phyloP scores from a whole-genome alignment of 2,797 vertebrate genomes.

The Pseudocheirus occidentalis region DNA sequence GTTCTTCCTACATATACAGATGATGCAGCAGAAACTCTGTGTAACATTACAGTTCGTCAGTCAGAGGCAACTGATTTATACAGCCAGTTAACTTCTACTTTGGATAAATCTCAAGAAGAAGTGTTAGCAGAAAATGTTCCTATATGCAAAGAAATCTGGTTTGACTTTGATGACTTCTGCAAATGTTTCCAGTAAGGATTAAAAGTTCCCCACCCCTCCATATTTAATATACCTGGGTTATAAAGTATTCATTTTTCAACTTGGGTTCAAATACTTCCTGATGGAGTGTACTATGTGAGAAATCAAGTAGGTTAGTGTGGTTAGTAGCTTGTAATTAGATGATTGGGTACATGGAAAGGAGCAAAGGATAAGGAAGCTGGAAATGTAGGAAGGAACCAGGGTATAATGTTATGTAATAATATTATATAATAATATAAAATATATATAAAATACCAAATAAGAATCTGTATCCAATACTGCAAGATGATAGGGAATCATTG shows the following conservation, averaged over 20 bases:
- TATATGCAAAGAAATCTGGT: slow-evolving; percentile 88
- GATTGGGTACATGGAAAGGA: background rate
- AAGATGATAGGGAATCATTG: background rate
- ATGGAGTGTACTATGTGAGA: background rate
- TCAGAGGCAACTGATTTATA: slow-evolving; percentile 70
- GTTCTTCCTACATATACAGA: slow-evolving; percentile 71
- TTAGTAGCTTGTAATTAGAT: background rate
- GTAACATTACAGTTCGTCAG: slow-evolving; percentile 26
- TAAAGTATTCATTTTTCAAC: background rate
- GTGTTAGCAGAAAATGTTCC: slow-evolving; percentile 63
- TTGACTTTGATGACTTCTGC: slow-evolving; percentile 91
- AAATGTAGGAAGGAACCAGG: background rate
- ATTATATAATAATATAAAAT: too few relatives aligned
- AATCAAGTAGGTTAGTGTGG: background rate
- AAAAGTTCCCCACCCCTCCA: background rate
- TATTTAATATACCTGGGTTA: background rate
- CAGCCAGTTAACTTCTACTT: slow-evolving; percentile 29
- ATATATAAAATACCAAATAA: background rate
- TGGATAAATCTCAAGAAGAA: slow-evolving; percentile 78
- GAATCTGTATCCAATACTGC: background rate
- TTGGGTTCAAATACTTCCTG: background rate
- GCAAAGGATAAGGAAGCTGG: background rate
- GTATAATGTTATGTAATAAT: background rate
- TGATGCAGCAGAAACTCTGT: slow-evolving; percentile 50
- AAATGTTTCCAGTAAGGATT: slow-evolving; percentile 93